Conservation (phyloP, 1,140 invertebrate genomes). For the Tetranychus cinnabarinus region DNA sequence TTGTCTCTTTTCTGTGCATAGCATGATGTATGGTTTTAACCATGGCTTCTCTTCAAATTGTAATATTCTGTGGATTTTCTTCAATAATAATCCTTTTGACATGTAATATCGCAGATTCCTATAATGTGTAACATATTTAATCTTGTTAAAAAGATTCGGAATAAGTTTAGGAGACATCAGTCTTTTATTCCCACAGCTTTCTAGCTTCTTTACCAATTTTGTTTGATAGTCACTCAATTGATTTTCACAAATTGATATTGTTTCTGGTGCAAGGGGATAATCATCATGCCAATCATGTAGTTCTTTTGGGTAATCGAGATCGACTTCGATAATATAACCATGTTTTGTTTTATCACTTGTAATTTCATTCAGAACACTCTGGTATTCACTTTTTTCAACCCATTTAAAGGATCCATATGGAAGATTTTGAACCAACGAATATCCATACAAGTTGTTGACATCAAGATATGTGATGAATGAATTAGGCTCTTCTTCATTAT, state of each 20-base stretch:
- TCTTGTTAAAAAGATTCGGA: neutral
- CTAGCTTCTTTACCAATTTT: no score
- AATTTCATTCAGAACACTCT: neutral
- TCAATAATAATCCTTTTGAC: conserved; percentile 21
- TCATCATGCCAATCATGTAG: neutral
- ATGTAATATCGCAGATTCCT: conserved; percentile 20
- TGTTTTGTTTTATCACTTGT: neutral
- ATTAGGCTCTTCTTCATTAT: conserved; percentile 1
- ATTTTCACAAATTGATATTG: no score
- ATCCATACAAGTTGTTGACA: neutral
- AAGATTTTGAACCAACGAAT: neutral
- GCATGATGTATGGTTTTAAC: conserved; percentile 21
- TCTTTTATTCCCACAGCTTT: neutral
- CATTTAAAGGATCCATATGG: conserved; percentile 2
- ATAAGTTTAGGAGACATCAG: neutral
- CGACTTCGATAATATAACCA: neutral
- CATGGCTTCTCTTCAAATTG: conserved; percentile 25
- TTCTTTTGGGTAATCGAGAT: neutral
- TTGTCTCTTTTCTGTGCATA: no score
- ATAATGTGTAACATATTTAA: neutral
- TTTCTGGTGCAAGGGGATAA: no score
- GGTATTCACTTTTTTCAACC: neutral
- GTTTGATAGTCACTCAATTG: no score
- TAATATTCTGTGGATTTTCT: conserved; percentile 26
- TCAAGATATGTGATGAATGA: neutral